Conservation (phyloP, 2,113 vertebrate genomes). For the Strix aluco region DNA sequence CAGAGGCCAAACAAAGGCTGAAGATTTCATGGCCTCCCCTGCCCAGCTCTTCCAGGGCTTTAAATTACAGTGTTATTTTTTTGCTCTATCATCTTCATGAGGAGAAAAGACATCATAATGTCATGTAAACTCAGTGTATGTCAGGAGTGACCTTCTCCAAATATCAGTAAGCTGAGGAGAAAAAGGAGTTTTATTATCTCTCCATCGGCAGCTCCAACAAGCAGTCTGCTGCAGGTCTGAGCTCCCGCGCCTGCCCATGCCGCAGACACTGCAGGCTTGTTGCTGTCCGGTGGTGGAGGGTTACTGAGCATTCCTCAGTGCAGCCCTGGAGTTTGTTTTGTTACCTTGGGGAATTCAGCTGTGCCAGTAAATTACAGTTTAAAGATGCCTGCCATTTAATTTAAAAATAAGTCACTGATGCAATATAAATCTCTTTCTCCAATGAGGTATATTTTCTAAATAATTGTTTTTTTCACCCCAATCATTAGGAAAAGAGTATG, state of each 20-base stretch:
- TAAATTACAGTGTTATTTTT: background rate
- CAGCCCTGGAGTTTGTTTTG: slow-evolving; percentile 6
- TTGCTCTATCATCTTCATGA: background rate
- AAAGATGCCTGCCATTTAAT: background rate
- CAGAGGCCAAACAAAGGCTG: background rate
- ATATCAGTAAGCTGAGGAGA: background rate
- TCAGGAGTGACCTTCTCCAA: background rate
- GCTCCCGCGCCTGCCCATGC: background rate
- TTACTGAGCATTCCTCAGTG: background rate
- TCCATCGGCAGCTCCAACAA: background rate
- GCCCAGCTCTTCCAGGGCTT: background rate
- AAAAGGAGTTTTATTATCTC: background rate
- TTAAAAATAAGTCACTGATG: slow-evolving; percentile 6
- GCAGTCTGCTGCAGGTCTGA: background rate
- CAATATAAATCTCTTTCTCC: slow-evolving; percentile 22
- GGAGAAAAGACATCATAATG: background rate
- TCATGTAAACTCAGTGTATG: background rate
- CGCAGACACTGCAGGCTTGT: background rate
- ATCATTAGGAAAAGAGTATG: background rate
- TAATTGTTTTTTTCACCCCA: background rate
- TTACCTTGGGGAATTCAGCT: slow-evolving; percentile 13
- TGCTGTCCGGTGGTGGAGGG: background rate
- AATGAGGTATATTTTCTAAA: background rate
- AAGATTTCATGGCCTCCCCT: background rate
- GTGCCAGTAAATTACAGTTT: slow-evolving; percentile 9